Conservation (phyloP, 2,888 invertebrate genomes). For the Metallyticus violacea region DNA sequence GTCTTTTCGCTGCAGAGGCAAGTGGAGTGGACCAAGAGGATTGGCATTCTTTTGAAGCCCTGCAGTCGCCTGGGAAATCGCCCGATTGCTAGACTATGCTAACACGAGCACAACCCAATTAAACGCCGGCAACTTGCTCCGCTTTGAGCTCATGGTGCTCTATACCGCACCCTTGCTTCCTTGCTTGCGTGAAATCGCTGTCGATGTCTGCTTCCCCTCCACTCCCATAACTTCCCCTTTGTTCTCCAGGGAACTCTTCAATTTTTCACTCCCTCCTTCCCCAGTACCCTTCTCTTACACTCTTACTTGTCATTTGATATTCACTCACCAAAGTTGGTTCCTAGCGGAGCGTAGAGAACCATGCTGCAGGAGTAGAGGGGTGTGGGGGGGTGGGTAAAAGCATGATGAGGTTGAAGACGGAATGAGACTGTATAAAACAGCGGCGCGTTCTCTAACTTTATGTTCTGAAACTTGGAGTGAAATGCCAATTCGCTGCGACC, state of each 20-base stretch:
- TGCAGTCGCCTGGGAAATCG: background rate
- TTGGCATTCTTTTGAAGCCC: background rate
- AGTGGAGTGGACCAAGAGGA: background rate
- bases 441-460: background rate
- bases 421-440: background rate
- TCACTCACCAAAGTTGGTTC: slow-evolving; percentile 22
- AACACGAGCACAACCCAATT: background rate
- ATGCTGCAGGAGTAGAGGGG: background rate
- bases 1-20: too few relatives aligned
- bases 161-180: background rate
- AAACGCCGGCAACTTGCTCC: too few relatives aligned
- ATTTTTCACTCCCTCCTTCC: slow-evolving; percentile 18
- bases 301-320: slow-evolving; percentile 27
- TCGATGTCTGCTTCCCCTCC: background rate
- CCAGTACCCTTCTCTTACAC: background rate
- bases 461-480: background rate
- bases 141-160: background rate
- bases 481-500: background rate
- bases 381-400: background rate
- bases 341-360: background rate
- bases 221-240: background rate
- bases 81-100: background rate
- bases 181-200: background rate
- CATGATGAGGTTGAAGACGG: slow-evolving; percentile 8
- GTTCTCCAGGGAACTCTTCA: slow-evolving; percentile 10